These are phyloP conservation scores for Thaumatotibia leucotreta DNA, from an alignment of 1,140 invertebrate species.

Conservation along the genomic window DNA sequence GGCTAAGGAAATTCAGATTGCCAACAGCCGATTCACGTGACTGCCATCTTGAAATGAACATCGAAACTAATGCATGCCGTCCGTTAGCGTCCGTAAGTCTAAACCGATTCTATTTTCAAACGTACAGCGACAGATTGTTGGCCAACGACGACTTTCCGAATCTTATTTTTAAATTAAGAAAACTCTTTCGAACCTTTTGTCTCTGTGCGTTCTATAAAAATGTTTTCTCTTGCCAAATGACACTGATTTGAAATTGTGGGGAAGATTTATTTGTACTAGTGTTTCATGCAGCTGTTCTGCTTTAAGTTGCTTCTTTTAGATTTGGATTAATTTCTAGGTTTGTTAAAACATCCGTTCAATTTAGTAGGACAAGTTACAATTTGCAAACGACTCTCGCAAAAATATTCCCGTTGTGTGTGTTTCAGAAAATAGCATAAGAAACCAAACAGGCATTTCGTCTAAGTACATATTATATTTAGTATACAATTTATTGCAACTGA, in stretches of 20 bases:
- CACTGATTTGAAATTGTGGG: background rate
- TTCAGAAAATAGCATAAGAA: background rate
- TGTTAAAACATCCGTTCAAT: background rate
- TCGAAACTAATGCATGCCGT: constrained; percentile 31
- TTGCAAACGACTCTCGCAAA: background rate
- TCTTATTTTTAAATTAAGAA: constrained; percentile 59
- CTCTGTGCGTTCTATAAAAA: constrained; percentile 26
- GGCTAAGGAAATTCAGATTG: background rate
- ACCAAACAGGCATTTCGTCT: no score
- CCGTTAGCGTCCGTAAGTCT: constrained; percentile 40
- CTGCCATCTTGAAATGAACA: background rate
- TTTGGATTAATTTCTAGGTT: background rate
- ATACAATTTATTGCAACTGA: no score
- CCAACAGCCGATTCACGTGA: background rate
- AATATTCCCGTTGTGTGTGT: background rate
- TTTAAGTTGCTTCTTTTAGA: constrained; percentile 6
- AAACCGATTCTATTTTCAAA: constrained; percentile 53
- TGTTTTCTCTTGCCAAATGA: constrained; percentile 25
- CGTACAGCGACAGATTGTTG: constrained; percentile 59
- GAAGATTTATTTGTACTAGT: constrained; percentile 6
- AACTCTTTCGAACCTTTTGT: constrained; percentile 58
- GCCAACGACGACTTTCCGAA: constrained; percentile 51
- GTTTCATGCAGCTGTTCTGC: background rate
- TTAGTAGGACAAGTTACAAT: background rate
- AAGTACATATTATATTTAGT: no score